A percentile compares a stretch with the other conserved stretches of the same genome.
Evolutionary conservation across 53 echinoderm and acorn worm species (phyloP).

Genomic region (Actinopyga echinites): DNA sequence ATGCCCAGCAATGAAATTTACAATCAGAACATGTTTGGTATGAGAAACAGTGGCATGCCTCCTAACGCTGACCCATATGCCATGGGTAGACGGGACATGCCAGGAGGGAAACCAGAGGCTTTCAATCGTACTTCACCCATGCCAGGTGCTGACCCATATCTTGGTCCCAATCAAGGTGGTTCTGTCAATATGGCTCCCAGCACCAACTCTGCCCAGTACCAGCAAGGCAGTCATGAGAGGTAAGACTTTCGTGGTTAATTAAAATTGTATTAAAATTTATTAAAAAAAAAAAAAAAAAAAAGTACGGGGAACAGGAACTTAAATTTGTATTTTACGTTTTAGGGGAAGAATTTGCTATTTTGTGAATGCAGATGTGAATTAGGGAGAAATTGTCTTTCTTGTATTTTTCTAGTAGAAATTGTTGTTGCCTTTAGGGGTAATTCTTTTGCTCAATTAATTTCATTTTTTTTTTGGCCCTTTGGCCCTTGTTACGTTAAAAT

Average conservation of each 20-base stretch:
- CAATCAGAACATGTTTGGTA: constrained; percentile 7
- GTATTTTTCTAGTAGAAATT: too few relatives aligned
- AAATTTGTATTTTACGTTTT: too few relatives aligned
- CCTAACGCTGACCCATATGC: constrained; percentile 30
- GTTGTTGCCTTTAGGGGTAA: too few relatives aligned
- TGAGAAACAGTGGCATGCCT: constrained; percentile 50
- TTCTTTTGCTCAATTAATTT: too few relatives aligned
- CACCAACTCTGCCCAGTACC: constrained; percentile 14
- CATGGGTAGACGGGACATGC: constrained; percentile 23
- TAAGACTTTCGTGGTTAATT: background rate
- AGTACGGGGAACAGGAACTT: too few relatives aligned
- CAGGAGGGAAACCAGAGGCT: constrained; percentile 46
- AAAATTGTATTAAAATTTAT: too few relatives aligned
- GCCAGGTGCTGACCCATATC: background rate
- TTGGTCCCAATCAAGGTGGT: constrained; percentile 23
- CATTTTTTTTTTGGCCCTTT: too few relatives aligned
- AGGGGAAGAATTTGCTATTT: too few relatives aligned
- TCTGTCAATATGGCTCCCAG: background rate
- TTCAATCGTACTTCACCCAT: constrained; percentile 27
- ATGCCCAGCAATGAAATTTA: constrained; percentile 39
- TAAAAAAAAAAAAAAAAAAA: too few relatives aligned
- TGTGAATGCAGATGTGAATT: too few relatives aligned
- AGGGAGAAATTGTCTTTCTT: too few relatives aligned
- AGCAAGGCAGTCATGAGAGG: constrained; percentile 41
- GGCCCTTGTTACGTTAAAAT: too few relatives aligned